Evolutionary conservation across 2,113 vertebrate genomes (phyloP).

Genomic region (Tautogolabrus adspersus): DNA sequence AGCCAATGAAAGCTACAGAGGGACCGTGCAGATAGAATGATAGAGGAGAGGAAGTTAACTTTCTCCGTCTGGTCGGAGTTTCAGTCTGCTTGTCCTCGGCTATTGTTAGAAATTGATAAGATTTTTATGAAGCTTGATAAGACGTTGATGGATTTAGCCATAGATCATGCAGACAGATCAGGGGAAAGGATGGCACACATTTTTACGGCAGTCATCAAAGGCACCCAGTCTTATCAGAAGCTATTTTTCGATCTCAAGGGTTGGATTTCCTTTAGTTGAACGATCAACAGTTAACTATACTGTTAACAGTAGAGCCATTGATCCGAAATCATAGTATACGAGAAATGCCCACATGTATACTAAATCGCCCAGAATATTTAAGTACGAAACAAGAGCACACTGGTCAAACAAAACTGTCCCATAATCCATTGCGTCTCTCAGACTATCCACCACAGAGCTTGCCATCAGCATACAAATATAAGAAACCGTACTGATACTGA

Average conservation of each 20-base stretch:
- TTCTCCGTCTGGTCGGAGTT: conserved; percentile 45
- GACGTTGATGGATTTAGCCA: conserved; percentile 77
- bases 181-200: conserved; percentile 43
- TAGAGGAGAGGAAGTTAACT: conserved; percentile 71
- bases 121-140: conserved; percentile 79
- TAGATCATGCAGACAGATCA: conserved; percentile 75
- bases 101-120: conserved; percentile 83
- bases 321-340: background rate
- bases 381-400: too few relatives aligned
- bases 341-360: too few relatives aligned
- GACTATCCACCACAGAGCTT: too few relatives aligned
- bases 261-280: background rate
- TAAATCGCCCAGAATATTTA: too few relatives aligned
- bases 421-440: too few relatives aligned
- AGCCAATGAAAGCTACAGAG: conserved; percentile 61
- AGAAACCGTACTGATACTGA: too few relatives aligned
- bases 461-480: too few relatives aligned
- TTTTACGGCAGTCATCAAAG: conserved; percentile 20
- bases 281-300: too few relatives aligned
- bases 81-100: conserved; percentile 62
- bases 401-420: too few relatives aligned
- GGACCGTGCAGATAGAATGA: conserved; percentile 70
- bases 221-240: conserved; percentile 2
- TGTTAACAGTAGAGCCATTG: too few relatives aligned
- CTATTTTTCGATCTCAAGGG: conserved; percentile 6